Base-by-base conservation (phyloP, 1,140 invertebrate genomes). In the Delia radicum region DNA sequence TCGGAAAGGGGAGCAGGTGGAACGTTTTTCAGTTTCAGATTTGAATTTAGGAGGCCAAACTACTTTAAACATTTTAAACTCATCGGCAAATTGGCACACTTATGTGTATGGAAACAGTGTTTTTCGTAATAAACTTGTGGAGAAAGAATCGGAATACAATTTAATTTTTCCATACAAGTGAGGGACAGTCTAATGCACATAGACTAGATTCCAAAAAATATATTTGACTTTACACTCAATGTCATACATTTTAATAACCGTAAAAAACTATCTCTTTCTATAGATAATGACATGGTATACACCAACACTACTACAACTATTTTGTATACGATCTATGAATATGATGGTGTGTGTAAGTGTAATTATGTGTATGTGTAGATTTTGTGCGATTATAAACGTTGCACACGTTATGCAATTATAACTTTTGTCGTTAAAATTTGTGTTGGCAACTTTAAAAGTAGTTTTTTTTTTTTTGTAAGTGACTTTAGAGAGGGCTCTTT, bases 351-450 rank as follows among this genome's bases (percentile, higher is more conserved):
- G 4, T 72, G 75, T 31, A 46, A 29, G 18, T 71, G 26, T 75
- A 27, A 46, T 46, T 37, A n/a, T 12, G 74, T 42, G 26, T n/a
- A 4, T 72, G n/a, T 42, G 31, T 5, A 5, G 18, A n/a, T n/a
- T 72, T 12, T 72, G 33, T 31, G 29, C 26, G 69, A 42, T 72
- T 37, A 65, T 65, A 65, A 72, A 72, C 28, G 33, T 72, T 31
- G 63, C 63, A 65, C 80, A 83, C 80, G 81, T 81, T 83, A 84
- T 82, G 82, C 82, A 84, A 84, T 84, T 84, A 84, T 84, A 84
- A 84, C 82, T 84, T 84, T 84, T 84, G 82, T 84, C 82, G 82
- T 84, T 84, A 84, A 82, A 76, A 84, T 81, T 82, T 84, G 84
- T 84, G 81, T 82, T 81, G 21, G 21, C 79, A 84, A 84, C 82